Evolutionary conservation across 2,888 invertebrate species (phyloP).

Genomic region (Limnephilus lunatus): DNA sequence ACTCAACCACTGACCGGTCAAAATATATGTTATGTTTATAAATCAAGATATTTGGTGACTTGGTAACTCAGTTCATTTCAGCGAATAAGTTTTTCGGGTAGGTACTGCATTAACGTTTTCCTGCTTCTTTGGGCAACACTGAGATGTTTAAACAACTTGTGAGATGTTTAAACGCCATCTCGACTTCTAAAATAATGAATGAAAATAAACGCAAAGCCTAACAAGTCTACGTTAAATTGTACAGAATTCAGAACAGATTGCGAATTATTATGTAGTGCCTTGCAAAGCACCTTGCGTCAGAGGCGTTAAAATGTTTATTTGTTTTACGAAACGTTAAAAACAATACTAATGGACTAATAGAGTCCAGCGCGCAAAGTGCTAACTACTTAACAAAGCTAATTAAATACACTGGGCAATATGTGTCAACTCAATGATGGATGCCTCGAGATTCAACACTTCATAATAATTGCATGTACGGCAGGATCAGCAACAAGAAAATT

Average conservation of each 20-base stretch:
- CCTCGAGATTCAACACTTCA: background rate
- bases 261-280: background rate
- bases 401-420: constrained; percentile 56
- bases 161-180: background rate
- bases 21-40: too few relatives aligned
- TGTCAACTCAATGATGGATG: constrained; percentile 48
- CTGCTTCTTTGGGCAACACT: too few relatives aligned
- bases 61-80: too few relatives aligned
- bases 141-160: background rate
- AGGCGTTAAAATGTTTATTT: constrained; percentile 56
- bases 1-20: too few relatives aligned
- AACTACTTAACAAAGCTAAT: constrained; percentile 53
- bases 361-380: constrained; percentile 37
- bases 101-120: too few relatives aligned
- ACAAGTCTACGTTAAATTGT: background rate
- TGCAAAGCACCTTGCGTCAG: constrained; percentile 42
- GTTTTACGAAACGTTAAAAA: constrained; percentile 40
- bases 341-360: constrained; percentile 43
- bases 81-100: background rate
- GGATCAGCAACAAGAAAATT: constrained; percentile 13
- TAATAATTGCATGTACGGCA: background rate
- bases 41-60: too few relatives aligned
- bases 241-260: background rate
- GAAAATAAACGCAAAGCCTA: background rate
- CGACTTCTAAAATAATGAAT: background rate